Conservation (phyloP, 1,140 invertebrate species). For the Ceratina australensis region DNA sequence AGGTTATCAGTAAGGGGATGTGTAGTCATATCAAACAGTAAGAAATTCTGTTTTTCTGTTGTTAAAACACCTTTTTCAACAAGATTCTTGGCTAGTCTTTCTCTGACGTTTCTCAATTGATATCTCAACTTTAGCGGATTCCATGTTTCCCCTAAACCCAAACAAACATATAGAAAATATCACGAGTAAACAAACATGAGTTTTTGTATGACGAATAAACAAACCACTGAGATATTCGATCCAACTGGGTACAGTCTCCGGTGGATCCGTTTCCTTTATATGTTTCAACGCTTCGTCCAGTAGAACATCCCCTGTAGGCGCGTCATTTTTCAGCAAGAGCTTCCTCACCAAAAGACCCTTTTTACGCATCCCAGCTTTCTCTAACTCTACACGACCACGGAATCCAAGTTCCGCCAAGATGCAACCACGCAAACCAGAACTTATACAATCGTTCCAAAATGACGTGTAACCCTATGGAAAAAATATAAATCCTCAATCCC, state of each 20-base stretch:
- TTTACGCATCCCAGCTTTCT: conserved; percentile 97
- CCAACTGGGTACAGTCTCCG: conserved; percentile 99
- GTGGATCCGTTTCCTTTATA: conserved; percentile 97
- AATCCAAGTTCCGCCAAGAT: conserved; percentile 98
- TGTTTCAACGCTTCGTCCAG: conserved; percentile 99
- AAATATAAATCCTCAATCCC: not conserved
- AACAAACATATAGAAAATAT: not conserved
- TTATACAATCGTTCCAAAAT: conserved; percentile 99
- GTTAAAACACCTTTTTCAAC: conserved; percentile 99
- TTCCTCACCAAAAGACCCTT: conserved; percentile 93
- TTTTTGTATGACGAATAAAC: conserved; percentile 43
- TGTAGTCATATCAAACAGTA: conserved; percentile 99
- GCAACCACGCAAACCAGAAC: conserved; percentile 97
- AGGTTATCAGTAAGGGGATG: conserved; percentile 98
- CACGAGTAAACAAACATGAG: not conserved
- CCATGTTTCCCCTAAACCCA: conserved; percentile 96
- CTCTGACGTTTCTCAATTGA: conserved; percentile 99
- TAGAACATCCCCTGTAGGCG: conserved; percentile 97
- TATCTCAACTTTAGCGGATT: conserved; percentile 99
- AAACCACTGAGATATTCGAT: conserved; percentile 99
- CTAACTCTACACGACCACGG: conserved; percentile 96
- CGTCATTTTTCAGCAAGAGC: conserved; percentile 89
- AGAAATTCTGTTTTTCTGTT: conserved; percentile 99
- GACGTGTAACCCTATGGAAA: conserved; percentile 96
- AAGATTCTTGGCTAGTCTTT: conserved; percentile 99